phyloP scores from a whole-genome alignment of 2,888 invertebrate genomes.

The Rutpela maculata region DNA sequence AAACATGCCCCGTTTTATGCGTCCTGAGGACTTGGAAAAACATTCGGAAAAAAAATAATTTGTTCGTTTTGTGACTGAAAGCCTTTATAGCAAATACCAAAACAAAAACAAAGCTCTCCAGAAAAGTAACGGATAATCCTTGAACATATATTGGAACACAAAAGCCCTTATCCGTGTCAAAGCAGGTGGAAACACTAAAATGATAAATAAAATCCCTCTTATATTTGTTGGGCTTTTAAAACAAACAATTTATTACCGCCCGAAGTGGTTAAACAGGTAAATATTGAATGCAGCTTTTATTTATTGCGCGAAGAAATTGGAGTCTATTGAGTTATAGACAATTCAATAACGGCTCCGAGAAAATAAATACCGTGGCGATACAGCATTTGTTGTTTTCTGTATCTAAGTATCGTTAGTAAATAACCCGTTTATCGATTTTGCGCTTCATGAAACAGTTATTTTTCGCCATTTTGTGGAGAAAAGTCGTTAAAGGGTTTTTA shows the following conservation, averaged over 20 bases:
- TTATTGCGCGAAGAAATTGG: constrained; percentile 22
- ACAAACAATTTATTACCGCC: constrained; percentile 41
- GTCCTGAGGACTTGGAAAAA: background rate
- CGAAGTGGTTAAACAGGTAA: constrained; percentile 47
- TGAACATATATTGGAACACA: constrained; percentile 33
- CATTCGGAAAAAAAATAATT: background rate
- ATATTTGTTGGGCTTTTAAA: constrained; percentile 35
- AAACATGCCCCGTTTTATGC: background rate
- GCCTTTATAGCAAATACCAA: constrained; percentile 17
- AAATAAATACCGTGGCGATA: constrained; percentile 10
- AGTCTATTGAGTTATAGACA: constrained; percentile 21
- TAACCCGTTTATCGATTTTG: constrained; percentile 2
- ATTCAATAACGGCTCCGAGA: constrained; percentile 25
- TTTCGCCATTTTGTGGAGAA: background rate
- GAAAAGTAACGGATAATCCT: constrained; percentile 36
- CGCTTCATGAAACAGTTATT: background rate
- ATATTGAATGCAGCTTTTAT: constrained; percentile 40
- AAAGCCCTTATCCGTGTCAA: constrained; percentile 24
- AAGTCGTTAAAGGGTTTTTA: background rate
- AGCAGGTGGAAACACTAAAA: constrained; percentile 53
- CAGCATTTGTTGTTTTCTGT: background rate
- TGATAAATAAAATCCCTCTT: constrained; percentile 50
- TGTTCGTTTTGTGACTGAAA: constrained; percentile 11
- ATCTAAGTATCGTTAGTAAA: constrained; percentile 19
- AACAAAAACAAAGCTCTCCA: constrained; percentile 26